A percentile compares a stretch with the other conserved stretches of the same genome.
Evolutionary conservation across 2,888 invertebrate species (phyloP).

Genomic region (Thelaira solivaga): DNA sequence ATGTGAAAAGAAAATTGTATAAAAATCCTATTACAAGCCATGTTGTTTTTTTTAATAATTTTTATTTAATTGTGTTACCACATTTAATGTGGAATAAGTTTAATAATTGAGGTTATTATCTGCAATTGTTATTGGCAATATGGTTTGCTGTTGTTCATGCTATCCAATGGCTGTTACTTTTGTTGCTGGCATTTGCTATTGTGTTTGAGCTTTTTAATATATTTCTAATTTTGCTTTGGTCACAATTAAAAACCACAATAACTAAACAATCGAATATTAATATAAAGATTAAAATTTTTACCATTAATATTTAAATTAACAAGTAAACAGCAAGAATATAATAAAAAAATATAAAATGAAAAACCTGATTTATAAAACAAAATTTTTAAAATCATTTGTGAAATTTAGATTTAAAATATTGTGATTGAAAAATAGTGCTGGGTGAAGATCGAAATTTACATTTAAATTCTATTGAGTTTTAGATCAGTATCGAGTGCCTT

Average conservation of each 20-base stretch:
- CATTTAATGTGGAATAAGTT: constrained; percentile 42
- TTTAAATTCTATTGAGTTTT: no score
- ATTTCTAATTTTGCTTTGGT: constrained; percentile 14
- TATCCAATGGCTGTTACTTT: constrained; percentile 12
- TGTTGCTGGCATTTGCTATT: neutral
- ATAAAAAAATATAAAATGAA: neutral
- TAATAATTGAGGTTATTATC: constrained; percentile 44
- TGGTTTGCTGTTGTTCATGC: constrained; percentile 7
- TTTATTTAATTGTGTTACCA: constrained; percentile 9
- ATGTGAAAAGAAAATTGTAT: no score
- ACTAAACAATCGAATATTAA: constrained; percentile 23
- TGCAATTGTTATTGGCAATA: constrained; percentile 42
- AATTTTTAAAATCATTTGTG: no score
- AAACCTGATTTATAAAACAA: no score
- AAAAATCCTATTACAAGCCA: neutral
- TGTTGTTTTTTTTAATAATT: neutral
- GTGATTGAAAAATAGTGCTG: no score
- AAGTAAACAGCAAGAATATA: no score
- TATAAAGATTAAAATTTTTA: neutral
- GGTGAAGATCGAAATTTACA: no score
- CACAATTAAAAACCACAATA: constrained; percentile 33
- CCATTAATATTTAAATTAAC: neutral
- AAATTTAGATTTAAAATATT: no score
- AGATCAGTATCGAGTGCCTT: no score
- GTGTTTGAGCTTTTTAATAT: constrained; percentile 13